These are phyloP conservation scores for Rugalucina vietnamica DNA, from an alignment of 2,888 invertebrate genomes.

Conservation along the genomic window DNA sequence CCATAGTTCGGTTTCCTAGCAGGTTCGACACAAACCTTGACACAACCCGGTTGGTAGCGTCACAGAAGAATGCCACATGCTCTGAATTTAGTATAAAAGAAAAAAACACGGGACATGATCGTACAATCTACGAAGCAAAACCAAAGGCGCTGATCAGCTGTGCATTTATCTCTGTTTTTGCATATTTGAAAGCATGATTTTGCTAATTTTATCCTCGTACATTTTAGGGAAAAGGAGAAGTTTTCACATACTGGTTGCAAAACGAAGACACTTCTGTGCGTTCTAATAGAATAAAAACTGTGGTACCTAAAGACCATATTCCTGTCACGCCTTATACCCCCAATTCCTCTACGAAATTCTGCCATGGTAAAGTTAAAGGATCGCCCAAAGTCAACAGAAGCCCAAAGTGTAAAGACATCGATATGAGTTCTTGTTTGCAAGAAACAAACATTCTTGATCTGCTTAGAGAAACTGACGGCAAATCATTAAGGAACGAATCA, in stretches of 20 bases:
- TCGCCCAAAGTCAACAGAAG: conserved; percentile 25
- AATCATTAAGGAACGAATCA: conserved; percentile 39
- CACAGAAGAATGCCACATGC: too few species aligned
- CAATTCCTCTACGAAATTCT: conserved; percentile 6
- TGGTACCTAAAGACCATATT: conserved; percentile 33
- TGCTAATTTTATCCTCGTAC: too few species aligned
- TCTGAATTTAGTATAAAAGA: too few species aligned
- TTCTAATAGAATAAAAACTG: conserved; percentile 45
- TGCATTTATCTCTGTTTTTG: too few species aligned
- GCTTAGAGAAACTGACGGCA: conserved; percentile 53
- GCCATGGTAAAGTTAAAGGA: conserved; percentile 21
- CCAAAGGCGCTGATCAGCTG: too few species aligned
- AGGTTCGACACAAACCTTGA: too few species aligned
- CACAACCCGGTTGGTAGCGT: too few species aligned
- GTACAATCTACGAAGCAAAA: too few species aligned
- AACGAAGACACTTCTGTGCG: conserved; percentile 77
- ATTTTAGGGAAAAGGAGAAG: conserved; percentile 84
- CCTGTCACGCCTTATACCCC: conserved; percentile 35
- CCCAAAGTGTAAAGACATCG: conserved; percentile 13
- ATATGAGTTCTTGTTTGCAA: conserved; percentile 40
- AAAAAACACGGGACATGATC: too few species aligned
- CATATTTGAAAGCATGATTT: too few species aligned
- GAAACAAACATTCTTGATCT: conserved; percentile 60
- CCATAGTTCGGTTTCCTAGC: too few species aligned
- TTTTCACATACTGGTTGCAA: conserved; percentile 83